These are phyloP conservation scores for Scaptomyza parva DNA, from an alignment of 2,888 invertebrate genomes.

Conservation along the genomic window DNA sequence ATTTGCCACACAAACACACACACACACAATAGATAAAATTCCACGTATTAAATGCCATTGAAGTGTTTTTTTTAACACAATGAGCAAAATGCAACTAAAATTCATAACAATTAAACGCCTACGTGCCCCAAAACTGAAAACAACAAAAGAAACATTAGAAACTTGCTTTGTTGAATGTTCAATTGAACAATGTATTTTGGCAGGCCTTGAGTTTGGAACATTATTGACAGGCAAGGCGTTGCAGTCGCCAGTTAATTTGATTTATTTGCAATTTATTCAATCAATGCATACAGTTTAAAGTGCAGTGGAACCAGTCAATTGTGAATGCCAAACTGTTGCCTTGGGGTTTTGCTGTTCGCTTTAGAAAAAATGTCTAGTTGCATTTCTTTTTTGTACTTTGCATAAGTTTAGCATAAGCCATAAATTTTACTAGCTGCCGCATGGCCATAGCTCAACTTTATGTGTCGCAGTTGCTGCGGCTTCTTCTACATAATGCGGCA, in stretches of 20 bases:
- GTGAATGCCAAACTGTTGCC: slow-evolving; percentile 13
- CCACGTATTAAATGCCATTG: slow-evolving; percentile 61
- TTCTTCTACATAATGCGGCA: slow-evolving; percentile 13
- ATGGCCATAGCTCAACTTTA: slow-evolving; percentile 32
- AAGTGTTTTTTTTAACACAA: slow-evolving; percentile 21
- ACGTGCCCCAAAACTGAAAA: too few species aligned
- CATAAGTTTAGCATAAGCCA: slow-evolving; percentile 37
- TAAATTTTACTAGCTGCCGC: slow-evolving; percentile 45
- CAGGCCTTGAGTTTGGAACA: slow-evolving; percentile 41
- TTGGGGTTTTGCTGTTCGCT: not conserved
- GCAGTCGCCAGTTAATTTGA: slow-evolving; percentile 45
- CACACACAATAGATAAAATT: slow-evolving; percentile 42
- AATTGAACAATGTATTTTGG: slow-evolving; percentile 31
- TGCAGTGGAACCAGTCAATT: not conserved
- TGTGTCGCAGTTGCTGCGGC: slow-evolving; percentile 18
- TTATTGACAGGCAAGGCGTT: slow-evolving; percentile 51
- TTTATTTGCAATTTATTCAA: slow-evolving; percentile 52
- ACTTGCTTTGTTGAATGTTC: slow-evolving; percentile 38
- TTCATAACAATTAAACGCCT: slow-evolving; percentile 74
- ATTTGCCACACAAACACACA: slow-evolving; percentile 49
- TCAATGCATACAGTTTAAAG: slow-evolving; percentile 28
- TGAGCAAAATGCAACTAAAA: slow-evolving; percentile 37
- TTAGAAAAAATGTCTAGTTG: slow-evolving; percentile 16
- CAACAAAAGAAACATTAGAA: slow-evolving; percentile 8
- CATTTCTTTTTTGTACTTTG: slow-evolving; percentile 2